These are phyloP conservation scores for Bimastos eiseni DNA, from an alignment of 2,888 invertebrate species.

Conservation along the genomic window DNA sequence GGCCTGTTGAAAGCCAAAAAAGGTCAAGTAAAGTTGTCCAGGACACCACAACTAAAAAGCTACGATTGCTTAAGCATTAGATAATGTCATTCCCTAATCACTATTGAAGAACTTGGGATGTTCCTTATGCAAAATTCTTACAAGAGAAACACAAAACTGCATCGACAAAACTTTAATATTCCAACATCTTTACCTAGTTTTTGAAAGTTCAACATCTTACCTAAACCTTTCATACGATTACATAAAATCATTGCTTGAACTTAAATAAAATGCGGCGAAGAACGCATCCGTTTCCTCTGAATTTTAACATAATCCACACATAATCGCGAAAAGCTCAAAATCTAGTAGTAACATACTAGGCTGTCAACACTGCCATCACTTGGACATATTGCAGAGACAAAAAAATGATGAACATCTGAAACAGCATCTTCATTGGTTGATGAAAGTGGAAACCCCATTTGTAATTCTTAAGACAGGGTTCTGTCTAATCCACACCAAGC, in stretches of 20 bases:
- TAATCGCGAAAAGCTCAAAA: not conserved
- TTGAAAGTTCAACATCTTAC: slow-evolving; percentile 1
- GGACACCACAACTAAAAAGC: too few relatives aligned
- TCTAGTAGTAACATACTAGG: not conserved
- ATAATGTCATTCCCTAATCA: not conserved
- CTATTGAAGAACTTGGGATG: not conserved
- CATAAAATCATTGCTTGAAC: not conserved
- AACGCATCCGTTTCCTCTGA: not conserved
- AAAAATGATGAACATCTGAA: not conserved
- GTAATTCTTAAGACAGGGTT: not conserved
- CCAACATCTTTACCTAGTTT: slow-evolving; percentile 13
- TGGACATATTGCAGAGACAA: not conserved
- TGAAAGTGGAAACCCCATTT: not conserved
- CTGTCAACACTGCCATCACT: not conserved
- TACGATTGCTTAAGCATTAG: not conserved
- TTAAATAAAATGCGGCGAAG: not conserved
- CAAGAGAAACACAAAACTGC: not conserved
- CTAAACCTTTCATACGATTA: slow-evolving; percentile 13
- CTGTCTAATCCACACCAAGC: not conserved
- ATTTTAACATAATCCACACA: not conserved
- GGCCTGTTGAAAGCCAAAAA: too few relatives aligned
- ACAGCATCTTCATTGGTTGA: not conserved
- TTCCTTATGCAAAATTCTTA: not conserved
- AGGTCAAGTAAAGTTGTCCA: too few relatives aligned
- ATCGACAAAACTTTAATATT: slow-evolving; percentile 6